A percentile compares a stretch with the other conserved stretches of the same genome.
These are phyloP conservation scores for Charaxes varanes DNA, from an alignment of 1,140 invertebrate species.

Conservation along the genomic window DNA sequence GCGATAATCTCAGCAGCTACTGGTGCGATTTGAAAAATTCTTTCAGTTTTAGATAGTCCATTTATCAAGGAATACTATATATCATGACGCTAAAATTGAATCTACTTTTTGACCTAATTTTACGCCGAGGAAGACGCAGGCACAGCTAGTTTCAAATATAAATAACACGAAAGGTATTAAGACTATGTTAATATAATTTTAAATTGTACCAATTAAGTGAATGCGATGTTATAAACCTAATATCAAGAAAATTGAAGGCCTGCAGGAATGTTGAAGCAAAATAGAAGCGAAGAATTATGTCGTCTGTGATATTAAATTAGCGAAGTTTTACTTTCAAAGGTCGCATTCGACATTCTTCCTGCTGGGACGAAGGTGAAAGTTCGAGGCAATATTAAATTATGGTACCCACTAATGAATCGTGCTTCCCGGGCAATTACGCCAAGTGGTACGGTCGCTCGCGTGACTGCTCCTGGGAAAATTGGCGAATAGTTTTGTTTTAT, in stretches of 20 bases:
- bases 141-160: too few species aligned
- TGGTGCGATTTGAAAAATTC: too few species aligned
- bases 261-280: constrained; percentile 3
- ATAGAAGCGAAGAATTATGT: constrained; percentile 14
- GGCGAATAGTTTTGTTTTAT: constrained; percentile 43
- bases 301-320: constrained; percentile 35
- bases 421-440: constrained; percentile 49
- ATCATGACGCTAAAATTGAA: too few species aligned
- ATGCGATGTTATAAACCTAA: background rate
- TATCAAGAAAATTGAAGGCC: constrained; percentile 2
- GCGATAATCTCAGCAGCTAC: too few species aligned
- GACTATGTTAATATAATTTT: background rate
- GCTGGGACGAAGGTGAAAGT: constrained; percentile 49
- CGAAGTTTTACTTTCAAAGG: constrained; percentile 42
- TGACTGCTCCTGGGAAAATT: constrained; percentile 45
- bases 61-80: too few species aligned
- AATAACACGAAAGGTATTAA: too few species aligned
- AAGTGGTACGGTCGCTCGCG: constrained; percentile 56
- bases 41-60: too few species aligned
- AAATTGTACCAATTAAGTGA: background rate
- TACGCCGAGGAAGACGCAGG: too few species aligned
- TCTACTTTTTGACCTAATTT: too few species aligned
- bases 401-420: constrained; percentile 48
- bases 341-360: constrained; percentile 41
- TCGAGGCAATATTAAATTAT: constrained; percentile 56